Percentiles rank a stretch among this genome's conserved stretches.
Evolutionary conservation across 2,888 invertebrate species (phyloP).

Genomic region (Xestia c-nigrum): DNA sequence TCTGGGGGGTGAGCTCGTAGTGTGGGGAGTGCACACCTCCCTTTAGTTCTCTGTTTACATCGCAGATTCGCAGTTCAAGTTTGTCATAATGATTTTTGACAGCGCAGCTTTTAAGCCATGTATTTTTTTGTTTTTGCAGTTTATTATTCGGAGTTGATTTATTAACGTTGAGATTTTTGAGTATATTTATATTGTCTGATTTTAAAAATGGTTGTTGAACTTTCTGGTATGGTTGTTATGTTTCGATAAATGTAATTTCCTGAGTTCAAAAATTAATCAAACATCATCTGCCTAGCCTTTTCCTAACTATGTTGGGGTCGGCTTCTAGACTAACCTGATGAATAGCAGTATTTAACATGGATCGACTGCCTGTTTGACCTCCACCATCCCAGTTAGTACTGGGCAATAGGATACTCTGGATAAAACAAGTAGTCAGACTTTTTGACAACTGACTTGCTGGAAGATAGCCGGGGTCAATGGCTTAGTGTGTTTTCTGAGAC

Average conservation of each 20-base stretch:
- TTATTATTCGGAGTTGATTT: conserved; percentile 39
- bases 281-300: no score
- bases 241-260: neutral
- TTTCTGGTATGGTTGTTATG: neutral
- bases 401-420: no score
- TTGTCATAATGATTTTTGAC: conserved; percentile 85
- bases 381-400: no score
- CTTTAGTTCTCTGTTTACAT: conserved; percentile 69
- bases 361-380: no score
- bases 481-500: no score
- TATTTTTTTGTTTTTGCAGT: conserved; percentile 56
- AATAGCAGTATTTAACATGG: no score
- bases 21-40: conserved; percentile 69
- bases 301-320: no score
- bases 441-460: no score
- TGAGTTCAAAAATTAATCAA: neutral
- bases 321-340: no score
- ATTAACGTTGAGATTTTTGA: conserved; percentile 5
- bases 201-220: neutral
- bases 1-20: conserved; percentile 74
- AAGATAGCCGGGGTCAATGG: no score
- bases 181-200: neutral
- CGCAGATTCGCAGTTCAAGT: conserved; percentile 76
- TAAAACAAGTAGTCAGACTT: no score
- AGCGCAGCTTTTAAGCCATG: conserved; percentile 71